Evolutionary conservation across 2,797 vertebrate genomes (phyloP).

Genomic region (Clamator glandarius): DNA sequence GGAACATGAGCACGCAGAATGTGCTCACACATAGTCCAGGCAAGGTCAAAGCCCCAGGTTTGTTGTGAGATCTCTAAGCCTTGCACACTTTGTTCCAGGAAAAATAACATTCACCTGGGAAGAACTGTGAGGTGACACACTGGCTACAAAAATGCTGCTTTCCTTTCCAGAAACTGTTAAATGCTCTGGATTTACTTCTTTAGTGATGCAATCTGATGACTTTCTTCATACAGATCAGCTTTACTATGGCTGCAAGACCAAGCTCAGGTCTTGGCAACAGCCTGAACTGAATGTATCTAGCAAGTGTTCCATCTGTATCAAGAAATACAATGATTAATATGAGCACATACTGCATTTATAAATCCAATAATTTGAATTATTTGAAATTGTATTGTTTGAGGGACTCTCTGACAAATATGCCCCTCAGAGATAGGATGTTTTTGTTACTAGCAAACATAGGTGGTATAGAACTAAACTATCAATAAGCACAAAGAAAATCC

Average conservation of each 20-base stretch:
- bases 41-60: neutral
- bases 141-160: slow-evolving; percentile 5
- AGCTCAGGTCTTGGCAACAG: neutral
- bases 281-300: neutral
- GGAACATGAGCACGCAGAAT: rapidly evolving
- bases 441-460: neutral
- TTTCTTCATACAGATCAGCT: slow-evolving; percentile 19
- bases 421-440: neutral
- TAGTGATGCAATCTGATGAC: slow-evolving; percentile 40
- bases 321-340: neutral
- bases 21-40: neutral
- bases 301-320: slow-evolving; percentile 27
- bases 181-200: slow-evolving; percentile 5
- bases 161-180: slow-evolving; percentile 48
- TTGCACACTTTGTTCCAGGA: slow-evolving; percentile 22
- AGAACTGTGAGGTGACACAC: slow-evolving; percentile 42
- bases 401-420: neutral
- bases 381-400: neutral
- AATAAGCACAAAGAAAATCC: neutral
- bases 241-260: slow-evolving; percentile 11
- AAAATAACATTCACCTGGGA: slow-evolving; percentile 16
- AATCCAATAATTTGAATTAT: neutral
- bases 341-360: neutral
- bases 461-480: neutral
- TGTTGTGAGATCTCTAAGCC: slow-evolving; percentile 20